Base-by-base conservation (phyloP, 2,888 invertebrate genomes). In the Meganola albula region DNA sequence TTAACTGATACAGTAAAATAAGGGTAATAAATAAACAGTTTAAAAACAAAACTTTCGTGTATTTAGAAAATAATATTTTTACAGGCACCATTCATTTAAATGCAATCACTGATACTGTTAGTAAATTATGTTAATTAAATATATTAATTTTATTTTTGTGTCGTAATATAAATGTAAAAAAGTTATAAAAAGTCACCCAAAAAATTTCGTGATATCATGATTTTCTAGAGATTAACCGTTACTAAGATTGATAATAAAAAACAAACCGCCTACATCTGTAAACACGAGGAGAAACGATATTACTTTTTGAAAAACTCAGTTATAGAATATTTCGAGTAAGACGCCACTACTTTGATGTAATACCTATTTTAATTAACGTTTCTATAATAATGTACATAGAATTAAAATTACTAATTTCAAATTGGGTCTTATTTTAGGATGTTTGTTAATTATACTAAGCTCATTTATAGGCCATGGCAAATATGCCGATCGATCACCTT, bases 131-230 rank as follows among this genome's bases (percentile, higher is more conserved):
- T 20, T 20, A 20, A 20, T 5, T 20, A 24, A 5, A 20, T n/a
- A 21, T 26, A 14, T 20, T 28, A 28, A 28, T 18, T 16, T 12
- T 23, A 28, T 3, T 20, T 20, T 20, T 5, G 8, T 20, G 7
- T 7, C 20, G 3, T 33, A 42, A 51, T 58, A 58, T 44, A 55
- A 55, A 58, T 48, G 47, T 58, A 48, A 38, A 49, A 55, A 58
- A 53, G 28, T 12, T 30, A n/a, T n/a, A n/a, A n/a, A n/a, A n/a
- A n/a, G n/a, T n/a, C n/a, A n/a, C n/a, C n/a, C n/a, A n/a, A n/a
- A n/a, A n/a, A n/a, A n/a, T n/a, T n/a, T n/a, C n/a, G n/a, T n/a
- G n/a, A n/a, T n/a, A n/a, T n/a, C n/a, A n/a, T n/a, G n/a, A n/a
- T n/a, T 16, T 16, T 16, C 6, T 16, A 16, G 16, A 5, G 4